Percentiles rank a stretch among this genome's conserved stretches.
phyloP scores from a whole-genome alignment of 2,113 vertebrate genomes.

The Dendropsophus ebraccatus region DNA sequence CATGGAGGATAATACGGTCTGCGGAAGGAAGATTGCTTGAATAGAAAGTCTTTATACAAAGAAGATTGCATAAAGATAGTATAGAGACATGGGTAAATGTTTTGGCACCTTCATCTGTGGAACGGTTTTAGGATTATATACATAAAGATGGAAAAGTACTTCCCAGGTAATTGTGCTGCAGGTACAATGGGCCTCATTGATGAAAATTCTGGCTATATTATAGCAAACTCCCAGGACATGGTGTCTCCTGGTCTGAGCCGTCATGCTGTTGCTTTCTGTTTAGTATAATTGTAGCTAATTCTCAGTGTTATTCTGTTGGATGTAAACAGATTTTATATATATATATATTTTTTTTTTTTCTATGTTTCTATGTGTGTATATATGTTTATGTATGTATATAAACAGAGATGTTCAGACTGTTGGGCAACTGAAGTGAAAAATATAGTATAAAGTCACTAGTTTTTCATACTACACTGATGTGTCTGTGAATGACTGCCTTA shows the following conservation, averaged over 20 bases:
- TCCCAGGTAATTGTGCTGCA: not conserved
- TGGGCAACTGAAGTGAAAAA: no score
- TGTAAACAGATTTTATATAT: no score
- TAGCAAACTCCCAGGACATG: not conserved
- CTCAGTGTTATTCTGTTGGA: no score
- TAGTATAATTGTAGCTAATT: not conserved
- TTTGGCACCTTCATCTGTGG: not conserved
- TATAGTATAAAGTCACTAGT: no score
- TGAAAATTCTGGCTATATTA: not conserved
- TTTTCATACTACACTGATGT: no score
- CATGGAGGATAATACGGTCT: not conserved
- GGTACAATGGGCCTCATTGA: not conserved
- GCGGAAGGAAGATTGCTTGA: not conserved
- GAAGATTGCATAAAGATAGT: not conserved
- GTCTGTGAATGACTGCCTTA: no score
- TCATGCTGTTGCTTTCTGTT: not conserved
- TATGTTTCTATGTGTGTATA: no score
- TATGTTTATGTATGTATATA: no score
- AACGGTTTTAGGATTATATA: not conserved
- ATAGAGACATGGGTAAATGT: not conserved
- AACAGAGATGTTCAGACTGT: no score
- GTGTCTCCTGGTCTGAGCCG: not conserved
- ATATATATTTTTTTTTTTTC: no score
- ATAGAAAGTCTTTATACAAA: not conserved
- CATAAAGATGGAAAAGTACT: not conserved